Base-by-base conservation (phyloP, 2,797 vertebrate genomes). In the Capromys pilorides region DNA sequence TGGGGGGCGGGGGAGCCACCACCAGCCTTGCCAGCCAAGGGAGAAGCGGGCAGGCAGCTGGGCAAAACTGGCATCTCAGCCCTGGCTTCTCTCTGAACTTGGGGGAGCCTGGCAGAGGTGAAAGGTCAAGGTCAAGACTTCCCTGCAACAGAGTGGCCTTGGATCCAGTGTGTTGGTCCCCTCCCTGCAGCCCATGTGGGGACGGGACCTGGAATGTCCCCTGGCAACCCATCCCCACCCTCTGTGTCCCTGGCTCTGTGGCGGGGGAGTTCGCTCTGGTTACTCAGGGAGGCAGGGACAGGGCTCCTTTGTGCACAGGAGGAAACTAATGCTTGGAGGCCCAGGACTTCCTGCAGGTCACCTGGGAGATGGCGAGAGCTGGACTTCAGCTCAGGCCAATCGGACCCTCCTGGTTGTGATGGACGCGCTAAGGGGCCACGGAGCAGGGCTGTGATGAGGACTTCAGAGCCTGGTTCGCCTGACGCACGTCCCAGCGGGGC, bases 181-280 rank as follows among this genome's bases (percentile, higher is more conserved):
- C 1, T 31, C 13, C 7, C 8, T 8, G 54, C 5, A 5, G 4
- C 33, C 67, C 1, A 2, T 0, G 61, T 22, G 31, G 79, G 39
- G 10, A 39, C 0, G 0, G 62, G 1, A 1, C n/a, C 36, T 2
- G 5, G 36, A 79, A 7, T 5, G 1, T 8, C 54, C 57, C 67
- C 69, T 31, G 22, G 83, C 64, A 16, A 18, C 13, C 13, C 3
- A 49, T 2, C 2, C 5, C 69, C 16, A 26, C 26, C 36, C 41
- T 81, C 36, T 12, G 39, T n/a, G 85, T 79, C 57, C 80, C 45
- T 0, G 0, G n/a, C 14, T 3, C 36, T 33, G 13, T 45, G 41
- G 61, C 19, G 4, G 88, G 26, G 16, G 24, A 13, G 13, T 31
- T 21, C 24, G 33, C 86, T 16, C 26, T 18, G 73, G 41, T 8